A percentile compares a stretch with the other conserved stretches of the same genome.
Conservation (phyloP, 2,797 vertebrate genomes). For the Brachymystax lenok region DNA sequence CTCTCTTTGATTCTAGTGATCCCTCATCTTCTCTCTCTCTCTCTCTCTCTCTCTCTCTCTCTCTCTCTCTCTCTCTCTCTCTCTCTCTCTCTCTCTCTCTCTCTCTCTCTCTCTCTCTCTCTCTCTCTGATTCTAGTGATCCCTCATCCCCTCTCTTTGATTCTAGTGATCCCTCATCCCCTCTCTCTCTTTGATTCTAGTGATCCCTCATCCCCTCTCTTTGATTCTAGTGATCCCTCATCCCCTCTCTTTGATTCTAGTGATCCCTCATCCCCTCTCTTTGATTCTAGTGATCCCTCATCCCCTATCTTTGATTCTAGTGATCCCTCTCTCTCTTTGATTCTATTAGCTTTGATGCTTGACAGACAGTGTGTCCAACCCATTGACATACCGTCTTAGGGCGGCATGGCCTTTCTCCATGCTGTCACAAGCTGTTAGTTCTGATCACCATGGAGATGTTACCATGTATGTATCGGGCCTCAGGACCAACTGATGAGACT, state of each 20-base stretch:
- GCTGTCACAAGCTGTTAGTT: slow-evolving; percentile 33
- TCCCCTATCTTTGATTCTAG: slow-evolving; percentile 35
- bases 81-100: slow-evolving; percentile 30
- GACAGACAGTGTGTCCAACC: neutral
- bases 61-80: too few species aligned
- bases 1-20: slow-evolving; percentile 12
- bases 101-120: too few species aligned
- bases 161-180: too few species aligned
- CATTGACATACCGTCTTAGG: slow-evolving; percentile 26
- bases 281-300: slow-evolving; percentile 51
- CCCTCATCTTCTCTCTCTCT: slow-evolving; percentile 52
- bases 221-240: too few species aligned
- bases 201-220: too few species aligned
- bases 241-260: too few species aligned
- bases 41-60: too few species aligned
- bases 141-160: neutral
- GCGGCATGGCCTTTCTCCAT: slow-evolving; percentile 25
- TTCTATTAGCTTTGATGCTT: neutral
- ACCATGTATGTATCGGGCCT: neutral
- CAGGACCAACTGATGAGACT: neutral
- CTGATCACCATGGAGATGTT: slow-evolving; percentile 11
- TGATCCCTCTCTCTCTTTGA: slow-evolving; percentile 51
- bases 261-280: too few species aligned
- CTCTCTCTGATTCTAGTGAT: neutral
- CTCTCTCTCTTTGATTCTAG: too few species aligned